Evolutionary conservation across 2,888 invertebrate species (phyloP).

Genomic region (Crematogaster levior): DNA sequence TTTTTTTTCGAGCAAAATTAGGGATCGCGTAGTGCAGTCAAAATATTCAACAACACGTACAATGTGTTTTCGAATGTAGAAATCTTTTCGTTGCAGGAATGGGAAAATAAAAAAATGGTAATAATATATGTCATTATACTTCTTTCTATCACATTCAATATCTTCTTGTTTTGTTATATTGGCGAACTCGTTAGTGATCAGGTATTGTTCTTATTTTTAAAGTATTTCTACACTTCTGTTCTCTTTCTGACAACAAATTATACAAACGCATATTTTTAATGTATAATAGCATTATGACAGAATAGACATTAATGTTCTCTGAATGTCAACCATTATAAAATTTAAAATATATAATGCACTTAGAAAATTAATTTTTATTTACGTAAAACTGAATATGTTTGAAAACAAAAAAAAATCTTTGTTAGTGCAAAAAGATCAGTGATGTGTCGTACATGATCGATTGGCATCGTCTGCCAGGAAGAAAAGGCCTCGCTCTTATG

Average conservation of each 20-base stretch:
- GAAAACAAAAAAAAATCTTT: too few species aligned
- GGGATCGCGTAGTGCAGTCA: neutral
- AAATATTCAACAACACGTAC: neutral
- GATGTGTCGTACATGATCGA: constrained; percentile 69
- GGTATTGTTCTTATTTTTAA: too few species aligned
- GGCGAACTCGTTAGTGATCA: constrained; percentile 65
- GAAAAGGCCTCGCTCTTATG: constrained; percentile 65
- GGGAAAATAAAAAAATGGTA: constrained; percentile 34
- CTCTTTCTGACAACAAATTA: too few species aligned
- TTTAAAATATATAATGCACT: too few species aligned
- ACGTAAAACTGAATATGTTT: too few species aligned
- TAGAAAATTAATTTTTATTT: neutral
- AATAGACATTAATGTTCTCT: too few species aligned
- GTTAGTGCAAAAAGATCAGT: constrained; percentile 66
- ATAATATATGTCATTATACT: constrained; percentile 52
- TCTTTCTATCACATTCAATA: constrained; percentile 64
- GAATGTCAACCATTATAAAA: neutral
- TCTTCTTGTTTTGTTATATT: constrained; percentile 73
- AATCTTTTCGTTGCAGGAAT: constrained; percentile 58
- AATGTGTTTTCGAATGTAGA: neutral
- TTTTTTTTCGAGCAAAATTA: neutral
- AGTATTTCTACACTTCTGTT: too few species aligned
- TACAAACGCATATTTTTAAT: neutral
- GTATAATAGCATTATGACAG: neutral
- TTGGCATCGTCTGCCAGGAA: constrained; percentile 69